Conservation (phyloP, 2,888 invertebrate species). For the Aphidoletes aphidimyza region DNA sequence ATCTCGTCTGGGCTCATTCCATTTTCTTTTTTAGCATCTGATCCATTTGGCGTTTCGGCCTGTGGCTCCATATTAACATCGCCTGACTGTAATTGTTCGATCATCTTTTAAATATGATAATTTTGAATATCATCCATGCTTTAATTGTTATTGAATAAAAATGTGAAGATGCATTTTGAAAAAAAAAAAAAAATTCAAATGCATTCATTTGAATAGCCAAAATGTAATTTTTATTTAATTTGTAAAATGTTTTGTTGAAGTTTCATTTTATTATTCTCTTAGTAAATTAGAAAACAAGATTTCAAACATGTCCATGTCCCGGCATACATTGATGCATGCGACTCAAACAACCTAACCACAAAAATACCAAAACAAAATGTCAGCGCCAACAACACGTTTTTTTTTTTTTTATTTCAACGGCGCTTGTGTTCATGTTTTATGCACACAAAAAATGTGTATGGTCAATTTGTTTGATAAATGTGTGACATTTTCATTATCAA, state of each 20-base stretch:
- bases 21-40: slow-evolving; percentile 35
- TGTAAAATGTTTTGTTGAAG: background rate
- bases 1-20: slow-evolving; percentile 80
- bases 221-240: background rate
- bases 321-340: background rate
- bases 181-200: no score
- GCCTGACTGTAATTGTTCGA: background rate
- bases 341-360: slow-evolving; percentile 41
- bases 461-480: no score
- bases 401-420: background rate
- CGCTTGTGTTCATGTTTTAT: background rate
- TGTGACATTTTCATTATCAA: background rate
- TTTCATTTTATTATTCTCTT: background rate
- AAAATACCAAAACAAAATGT: slow-evolving; percentile 52
- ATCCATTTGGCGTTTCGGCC: background rate
- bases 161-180: no score
- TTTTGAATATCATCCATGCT: background rate
- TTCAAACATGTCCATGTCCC: background rate
- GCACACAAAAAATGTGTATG: no score
- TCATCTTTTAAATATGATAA: background rate
- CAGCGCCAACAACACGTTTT: slow-evolving; percentile 46
- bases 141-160: background rate
- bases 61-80: slow-evolving; percentile 52
- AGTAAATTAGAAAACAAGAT: background rate
- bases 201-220: no score